A percentile compares a stretch with the other conserved stretches of the same genome.
phyloP scores from a whole-genome alignment of 2,888 invertebrate species.

The Sisyra terminalis region DNA sequence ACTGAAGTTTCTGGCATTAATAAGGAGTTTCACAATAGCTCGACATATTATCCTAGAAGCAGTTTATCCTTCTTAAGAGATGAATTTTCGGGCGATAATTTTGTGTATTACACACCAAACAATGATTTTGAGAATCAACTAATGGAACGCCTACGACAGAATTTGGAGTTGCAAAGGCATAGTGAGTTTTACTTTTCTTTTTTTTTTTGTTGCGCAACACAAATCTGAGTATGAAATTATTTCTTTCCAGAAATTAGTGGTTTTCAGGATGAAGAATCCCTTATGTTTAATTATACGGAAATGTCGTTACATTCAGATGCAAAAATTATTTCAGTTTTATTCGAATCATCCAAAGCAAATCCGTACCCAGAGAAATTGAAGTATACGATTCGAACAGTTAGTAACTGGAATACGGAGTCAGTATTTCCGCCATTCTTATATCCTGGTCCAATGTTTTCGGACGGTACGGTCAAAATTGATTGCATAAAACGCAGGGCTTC shows the following conservation, averaged over 20 bases:
- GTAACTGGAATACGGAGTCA: constrained; percentile 22
- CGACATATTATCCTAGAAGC: constrained; percentile 11
- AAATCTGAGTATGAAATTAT: not conserved
- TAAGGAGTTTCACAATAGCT: constrained; percentile 18
- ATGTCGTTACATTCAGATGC: not conserved
- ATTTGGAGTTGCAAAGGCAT: constrained; percentile 18
- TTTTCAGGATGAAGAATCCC: not conserved
- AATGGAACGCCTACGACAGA: constrained; percentile 18
- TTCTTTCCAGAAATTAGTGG: not conserved
- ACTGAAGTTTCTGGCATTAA: constrained; percentile 20
- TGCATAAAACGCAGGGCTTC: too few species aligned
- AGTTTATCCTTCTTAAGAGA: not conserved
- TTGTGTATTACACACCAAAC: constrained; percentile 19
- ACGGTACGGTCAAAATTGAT: constrained; percentile 23
- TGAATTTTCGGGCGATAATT: not conserved
- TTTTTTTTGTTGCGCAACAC: not conserved
- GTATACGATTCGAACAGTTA: constrained; percentile 32
- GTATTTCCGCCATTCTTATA: constrained; percentile 19
- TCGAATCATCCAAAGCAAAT: not conserved
- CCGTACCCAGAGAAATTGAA: constrained; percentile 19
- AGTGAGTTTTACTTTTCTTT: constrained; percentile 15
- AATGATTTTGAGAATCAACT: constrained; percentile 18
- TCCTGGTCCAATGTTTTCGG: constrained; percentile 18
- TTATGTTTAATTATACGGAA: constrained; percentile 1
- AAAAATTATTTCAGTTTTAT: not conserved